Evolutionary conservation across 92 coral and sea anemone genomes (phyloP), one percentile per base, ranked within the genome.

Genomic region (Hydrozoanthus gracilis): DNA sequence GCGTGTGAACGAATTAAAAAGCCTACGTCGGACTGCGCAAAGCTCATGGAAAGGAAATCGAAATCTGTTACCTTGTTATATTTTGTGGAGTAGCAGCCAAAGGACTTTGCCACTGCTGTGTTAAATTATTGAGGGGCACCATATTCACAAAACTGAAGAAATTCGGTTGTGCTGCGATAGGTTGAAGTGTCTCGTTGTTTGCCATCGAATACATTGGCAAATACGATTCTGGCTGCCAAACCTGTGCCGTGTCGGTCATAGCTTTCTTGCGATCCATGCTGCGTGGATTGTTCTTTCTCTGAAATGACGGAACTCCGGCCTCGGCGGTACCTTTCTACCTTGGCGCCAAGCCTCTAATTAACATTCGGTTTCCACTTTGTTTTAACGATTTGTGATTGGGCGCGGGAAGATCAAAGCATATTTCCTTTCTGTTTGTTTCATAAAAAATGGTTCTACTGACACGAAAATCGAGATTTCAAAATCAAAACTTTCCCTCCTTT

Each of bases 111-210:
- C 74, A 80, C 27, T 80, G 85, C 12, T 65, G 74, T 5, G 85
- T 47, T 2, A 65, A 47, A 44, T 80, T 80, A 16, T 58, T 66
- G 47, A 18, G 66, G 3, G 85, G 85, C 64, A 52, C 51, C 61
- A 66, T 66, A 48, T 65, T 80, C 73, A 80, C 7, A 47, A 80
- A 65, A 80, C 74, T 80, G 85, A 80, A 48, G 56, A 65, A 80
- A 80, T 46, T 80, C 62, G 62, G 48, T 10, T 73, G 35, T 9
- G 74, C 10, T 20, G 85, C 12, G 4, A 68, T 35, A 68, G 47
- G 13, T 10, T 64, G 74, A 14, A 80, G 85, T 17, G 73, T 46
- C 44, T 80, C 85, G 7, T 80, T 73, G 13, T 46, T 65, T 10
- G 62, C 20, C 35, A 73, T 46, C 4, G 74, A 4, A 20, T 80